Evolutionary conservation across 2,888 invertebrate genomes (phyloP), one percentile per base, ranked within the genome.

Genomic region (Caenorhabditis sp.): DNA sequence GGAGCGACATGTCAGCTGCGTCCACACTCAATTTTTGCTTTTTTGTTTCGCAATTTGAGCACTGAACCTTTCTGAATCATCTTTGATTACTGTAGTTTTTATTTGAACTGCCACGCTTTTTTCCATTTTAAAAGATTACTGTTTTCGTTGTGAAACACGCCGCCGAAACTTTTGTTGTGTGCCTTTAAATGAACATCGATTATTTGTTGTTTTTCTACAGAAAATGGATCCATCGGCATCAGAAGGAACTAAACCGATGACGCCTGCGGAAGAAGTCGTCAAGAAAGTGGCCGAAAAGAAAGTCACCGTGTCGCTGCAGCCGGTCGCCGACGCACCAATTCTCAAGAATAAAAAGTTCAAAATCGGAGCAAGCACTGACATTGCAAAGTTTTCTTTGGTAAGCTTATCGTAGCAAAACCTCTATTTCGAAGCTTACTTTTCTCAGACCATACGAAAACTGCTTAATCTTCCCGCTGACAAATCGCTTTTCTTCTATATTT

Each of bases 251-350:
- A 15, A 35, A 7, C 30, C 62, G 3, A 50, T 20, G 11, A 32
- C 41, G 4, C 6, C 22, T 37, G n/a, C 53, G 7, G 35, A 22
- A 46, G 56, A 26, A 20, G 15, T 39, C 9, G 27, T n/a, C 17
- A 24, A n/a, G 20, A 35, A 52, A 17, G 27, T 53, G n/a, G 59
- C 58, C 17, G 32, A 45, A 11, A 52, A 81, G 15, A 83, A 83
- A 61, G 79, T 83, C 11, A 66, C 74, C 11, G 68, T 83, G 17
- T 45, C 65, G 35, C 72, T 83, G 7, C 52, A 74, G 43, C 45
- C 77, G 13, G 82, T 83, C 27, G 81, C 77, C 39, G 81, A 83
- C 62, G 83, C 82, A 20, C 83, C 83, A 13, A 80, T 81, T 63
- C 63, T 83, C 27, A 80, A 81, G 46, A 59, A 68, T 30, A 82